These are phyloP conservation scores for Aphelocoma coerulescens DNA, from an alignment of 2,113 vertebrate species.

Conservation along the genomic window DNA sequence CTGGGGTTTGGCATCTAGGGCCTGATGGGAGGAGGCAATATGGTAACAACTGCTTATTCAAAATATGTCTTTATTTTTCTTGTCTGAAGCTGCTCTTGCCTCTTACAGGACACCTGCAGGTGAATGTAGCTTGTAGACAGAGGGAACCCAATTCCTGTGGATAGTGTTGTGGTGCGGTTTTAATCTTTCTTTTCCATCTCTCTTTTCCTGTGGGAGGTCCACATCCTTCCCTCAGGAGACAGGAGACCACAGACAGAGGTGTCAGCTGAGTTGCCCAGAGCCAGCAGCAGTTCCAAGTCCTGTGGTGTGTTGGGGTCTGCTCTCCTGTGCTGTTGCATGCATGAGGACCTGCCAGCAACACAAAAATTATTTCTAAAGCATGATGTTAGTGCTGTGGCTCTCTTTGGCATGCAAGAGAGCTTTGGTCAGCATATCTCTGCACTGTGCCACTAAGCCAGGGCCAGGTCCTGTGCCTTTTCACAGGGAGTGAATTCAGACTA, in stretches of 20 bases:
- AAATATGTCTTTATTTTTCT: not conserved
- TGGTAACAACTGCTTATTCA: not conserved
- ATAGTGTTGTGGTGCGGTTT: not conserved
- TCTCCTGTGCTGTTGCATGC: rapidly evolving
- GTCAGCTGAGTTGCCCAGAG: not conserved
- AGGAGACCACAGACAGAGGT: not conserved
- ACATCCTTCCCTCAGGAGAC: not conserved
- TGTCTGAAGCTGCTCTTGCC: not conserved
- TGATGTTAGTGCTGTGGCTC: not conserved
- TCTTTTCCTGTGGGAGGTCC: not conserved
- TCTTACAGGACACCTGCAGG: not conserved
- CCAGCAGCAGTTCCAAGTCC: not conserved
- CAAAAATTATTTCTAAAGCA: not conserved
- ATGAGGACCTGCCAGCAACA: not conserved
- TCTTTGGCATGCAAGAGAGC: not conserved
- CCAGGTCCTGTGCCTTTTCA: not conserved
- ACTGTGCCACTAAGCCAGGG: not conserved
- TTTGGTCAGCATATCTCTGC: not conserved
- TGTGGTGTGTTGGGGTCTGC: rapidly evolving
- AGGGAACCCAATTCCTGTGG: not conserved
- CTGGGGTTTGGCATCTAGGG: not conserved
- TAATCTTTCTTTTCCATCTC: not conserved
- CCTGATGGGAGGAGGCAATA: not conserved
- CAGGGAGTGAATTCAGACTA: not conserved
- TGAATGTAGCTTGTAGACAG: not conserved